phyloP scores from a whole-genome alignment of 1,140 invertebrate species.

The Brachionus asplanchnoidis region DNA sequence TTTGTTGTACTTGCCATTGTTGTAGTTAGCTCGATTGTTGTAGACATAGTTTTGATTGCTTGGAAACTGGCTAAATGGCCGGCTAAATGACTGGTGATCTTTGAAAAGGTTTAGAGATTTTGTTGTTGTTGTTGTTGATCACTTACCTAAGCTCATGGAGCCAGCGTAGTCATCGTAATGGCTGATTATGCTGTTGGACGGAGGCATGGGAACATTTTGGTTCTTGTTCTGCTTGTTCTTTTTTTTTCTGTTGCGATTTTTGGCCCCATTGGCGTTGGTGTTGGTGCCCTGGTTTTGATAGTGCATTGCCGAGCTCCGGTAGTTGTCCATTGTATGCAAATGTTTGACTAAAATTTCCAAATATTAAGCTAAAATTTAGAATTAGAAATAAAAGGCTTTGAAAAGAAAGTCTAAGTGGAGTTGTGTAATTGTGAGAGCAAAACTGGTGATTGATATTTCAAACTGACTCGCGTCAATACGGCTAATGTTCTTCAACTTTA shows the following conservation, averaged over 20 bases:
- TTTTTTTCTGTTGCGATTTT: constrained; percentile 1
- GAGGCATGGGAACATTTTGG: neutral
- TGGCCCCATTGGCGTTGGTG: neutral
- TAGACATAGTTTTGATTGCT: neutral
- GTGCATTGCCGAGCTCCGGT: neutral
- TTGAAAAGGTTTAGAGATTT: neutral
- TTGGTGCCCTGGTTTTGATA: constrained; percentile 22
- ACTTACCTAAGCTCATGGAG: constrained; percentile 8
- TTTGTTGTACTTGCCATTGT: neutral
- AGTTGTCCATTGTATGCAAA: neutral
- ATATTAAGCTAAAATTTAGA: neutral
- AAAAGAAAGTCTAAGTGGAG: neutral
- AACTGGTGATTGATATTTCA: neutral
- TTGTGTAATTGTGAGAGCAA: neutral
- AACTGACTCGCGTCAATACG: neutral
- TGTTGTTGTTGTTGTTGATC: neutral
- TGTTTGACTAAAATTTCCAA: neutral
- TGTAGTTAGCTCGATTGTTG: neutral
- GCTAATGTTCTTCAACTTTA: constrained; percentile 18
- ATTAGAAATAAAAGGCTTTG: no score
- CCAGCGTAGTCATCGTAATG: neutral
- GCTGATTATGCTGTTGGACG: neutral
- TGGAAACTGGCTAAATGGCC: neutral
- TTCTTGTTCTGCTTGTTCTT: neutral
- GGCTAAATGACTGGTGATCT: constrained; percentile 21